phyloP scores from a whole-genome alignment of 2,113 vertebrate genomes.

The Gymnorhina tibicen region DNA sequence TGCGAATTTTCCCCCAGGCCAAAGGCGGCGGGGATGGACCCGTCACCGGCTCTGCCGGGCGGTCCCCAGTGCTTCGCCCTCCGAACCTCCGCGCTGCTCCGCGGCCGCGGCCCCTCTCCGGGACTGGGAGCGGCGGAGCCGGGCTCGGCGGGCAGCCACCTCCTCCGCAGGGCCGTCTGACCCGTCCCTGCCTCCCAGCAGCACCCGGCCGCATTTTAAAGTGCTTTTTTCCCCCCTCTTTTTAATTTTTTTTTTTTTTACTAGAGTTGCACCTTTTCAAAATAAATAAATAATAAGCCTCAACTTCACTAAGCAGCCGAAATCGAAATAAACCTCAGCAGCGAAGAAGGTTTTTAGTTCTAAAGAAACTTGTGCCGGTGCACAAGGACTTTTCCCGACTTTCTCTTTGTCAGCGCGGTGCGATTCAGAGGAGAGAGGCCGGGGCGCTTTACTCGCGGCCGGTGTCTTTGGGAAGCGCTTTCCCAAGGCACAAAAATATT shows the following conservation, averaged over 20 bases:
- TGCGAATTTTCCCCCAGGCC: fast-evolving
- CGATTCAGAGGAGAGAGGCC: background rate
- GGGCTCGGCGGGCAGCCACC: background rate
- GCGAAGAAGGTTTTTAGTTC: background rate
- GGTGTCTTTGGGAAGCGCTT: background rate
- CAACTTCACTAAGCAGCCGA: background rate
- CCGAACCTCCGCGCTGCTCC: background rate
- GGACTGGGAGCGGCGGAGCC: background rate
- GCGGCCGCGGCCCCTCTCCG: background rate
- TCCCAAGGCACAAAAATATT: background rate
- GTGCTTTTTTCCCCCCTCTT: fast-evolving
- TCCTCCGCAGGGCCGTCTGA: background rate
- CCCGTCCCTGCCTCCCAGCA: background rate
- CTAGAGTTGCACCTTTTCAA: background rate
- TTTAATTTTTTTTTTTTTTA: too few relatives aligned
- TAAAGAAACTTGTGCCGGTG: background rate
- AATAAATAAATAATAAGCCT: background rate
- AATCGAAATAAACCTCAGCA: background rate
- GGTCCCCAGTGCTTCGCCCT: background rate
- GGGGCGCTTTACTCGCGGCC: background rate
- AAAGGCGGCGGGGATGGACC: background rate
- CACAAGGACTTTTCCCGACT: conserved; percentile 27
- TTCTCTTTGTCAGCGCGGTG: conserved; percentile 6
- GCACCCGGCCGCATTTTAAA: background rate
- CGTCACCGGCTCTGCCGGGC: background rate